A percentile compares a stretch with the other conserved stretches of the same genome.
These are phyloP conservation scores for Tetheella fluctuosa DNA, from an alignment of 2,888 invertebrate genomes.

Conservation along the genomic window DNA sequence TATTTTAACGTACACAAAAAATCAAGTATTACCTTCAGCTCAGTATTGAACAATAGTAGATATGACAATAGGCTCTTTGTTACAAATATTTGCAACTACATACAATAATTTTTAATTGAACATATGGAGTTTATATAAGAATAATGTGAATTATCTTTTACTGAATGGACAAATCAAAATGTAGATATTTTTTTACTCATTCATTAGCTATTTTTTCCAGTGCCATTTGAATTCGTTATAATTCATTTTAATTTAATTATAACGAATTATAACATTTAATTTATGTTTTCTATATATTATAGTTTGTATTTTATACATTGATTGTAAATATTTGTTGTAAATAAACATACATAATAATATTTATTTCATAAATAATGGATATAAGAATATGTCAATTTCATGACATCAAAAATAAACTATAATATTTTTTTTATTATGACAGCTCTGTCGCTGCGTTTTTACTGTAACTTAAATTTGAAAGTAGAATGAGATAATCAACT, in stretches of 20 bases:
- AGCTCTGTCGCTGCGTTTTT: too few relatives aligned
- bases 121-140: background rate
- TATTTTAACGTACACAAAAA: background rate
- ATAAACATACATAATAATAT: too few relatives aligned
- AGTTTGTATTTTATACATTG: too few relatives aligned
- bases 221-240: background rate
- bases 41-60: slow-evolving; percentile 6
- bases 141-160: background rate
- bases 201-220: background rate
- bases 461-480: too few relatives aligned
- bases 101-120: slow-evolving; percentile 6
- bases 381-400: too few relatives aligned
- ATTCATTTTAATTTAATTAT: background rate
- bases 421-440: too few relatives aligned
- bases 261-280: too few relatives aligned
- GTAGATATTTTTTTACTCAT: background rate
- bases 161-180: background rate
- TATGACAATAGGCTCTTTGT: background rate
- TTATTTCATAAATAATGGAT: too few relatives aligned
- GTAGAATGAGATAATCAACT: too few relatives aligned
- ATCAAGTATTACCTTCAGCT: slow-evolving; percentile 10
- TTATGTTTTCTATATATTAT: too few relatives aligned
- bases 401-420: too few relatives aligned
- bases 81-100: background rate
- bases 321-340: too few relatives aligned